Evolutionary conservation across 2,113 vertebrate species (phyloP).

Genomic region (Pica pica): DNA sequence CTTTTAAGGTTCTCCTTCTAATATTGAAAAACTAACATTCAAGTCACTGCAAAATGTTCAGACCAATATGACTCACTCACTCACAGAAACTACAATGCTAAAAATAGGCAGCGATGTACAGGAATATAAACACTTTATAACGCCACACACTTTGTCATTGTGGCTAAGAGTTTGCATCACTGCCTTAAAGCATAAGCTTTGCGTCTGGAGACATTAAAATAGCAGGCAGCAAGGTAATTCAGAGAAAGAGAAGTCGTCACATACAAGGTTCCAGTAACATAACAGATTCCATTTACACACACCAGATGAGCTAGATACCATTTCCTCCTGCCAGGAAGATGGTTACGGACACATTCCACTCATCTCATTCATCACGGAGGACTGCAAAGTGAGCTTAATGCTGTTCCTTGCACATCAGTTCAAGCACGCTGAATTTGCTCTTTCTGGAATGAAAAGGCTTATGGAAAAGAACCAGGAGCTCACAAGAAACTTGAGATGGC

Average conservation of each 20-base stretch:
- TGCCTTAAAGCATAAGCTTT: background rate
- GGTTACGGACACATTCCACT: background rate
- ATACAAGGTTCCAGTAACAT: background rate
- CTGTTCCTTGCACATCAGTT: background rate
- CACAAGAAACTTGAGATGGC: background rate
- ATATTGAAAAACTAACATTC: background rate
- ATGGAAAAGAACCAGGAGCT: background rate
- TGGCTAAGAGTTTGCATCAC: background rate
- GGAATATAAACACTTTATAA: slow-evolving; percentile 27
- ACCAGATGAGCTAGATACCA: background rate
- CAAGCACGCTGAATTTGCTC: background rate
- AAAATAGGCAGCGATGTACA: slow-evolving; percentile 31
- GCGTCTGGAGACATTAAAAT: background rate
- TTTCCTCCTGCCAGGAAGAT: slow-evolving; percentile 22
- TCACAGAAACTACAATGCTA: slow-evolving; percentile 12
- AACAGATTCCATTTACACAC: background rate
- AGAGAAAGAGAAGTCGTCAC: background rate
- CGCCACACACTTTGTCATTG: slow-evolving; percentile 29
- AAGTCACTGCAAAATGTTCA: background rate
- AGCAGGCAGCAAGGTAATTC: background rate
- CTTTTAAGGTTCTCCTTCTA: background rate
- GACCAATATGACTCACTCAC: slow-evolving; percentile 35
- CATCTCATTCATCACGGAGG: background rate
- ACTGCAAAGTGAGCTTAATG: background rate
- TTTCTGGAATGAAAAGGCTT: background rate